A percentile compares a stretch with the other conserved stretches of the same genome.
Conservation (phyloP, 53 echinoderm and acorn worm genomes). For the Stichopus horrens region DNA sequence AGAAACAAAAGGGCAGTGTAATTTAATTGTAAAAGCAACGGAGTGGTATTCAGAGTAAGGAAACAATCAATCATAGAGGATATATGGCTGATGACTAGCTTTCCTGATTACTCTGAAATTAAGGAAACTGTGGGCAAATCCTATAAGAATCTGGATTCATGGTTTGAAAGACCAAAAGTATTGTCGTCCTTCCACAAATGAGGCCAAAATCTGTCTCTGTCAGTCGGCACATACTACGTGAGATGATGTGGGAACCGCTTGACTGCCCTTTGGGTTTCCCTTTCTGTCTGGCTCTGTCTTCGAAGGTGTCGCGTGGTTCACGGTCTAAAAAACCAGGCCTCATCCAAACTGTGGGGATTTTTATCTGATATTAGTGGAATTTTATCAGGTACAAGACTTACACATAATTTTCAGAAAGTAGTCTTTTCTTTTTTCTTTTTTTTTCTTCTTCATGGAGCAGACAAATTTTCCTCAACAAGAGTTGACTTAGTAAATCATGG, state of each 20-base stretch:
- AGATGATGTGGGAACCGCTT: neutral
- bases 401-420: no score
- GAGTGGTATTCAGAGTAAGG: neutral
- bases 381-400: no score
- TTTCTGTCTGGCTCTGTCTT: neutral
- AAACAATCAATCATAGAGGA: neutral
- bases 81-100: conserved; percentile 9
- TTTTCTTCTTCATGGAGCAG: no score
- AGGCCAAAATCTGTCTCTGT: neutral
- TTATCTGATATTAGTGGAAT: no score
- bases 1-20: no score
- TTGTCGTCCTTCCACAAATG: neutral
- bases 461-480: no score
- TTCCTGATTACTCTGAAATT: conserved; percentile 23
- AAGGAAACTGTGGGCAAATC: neutral
- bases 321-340: no score
- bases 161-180: neutral
- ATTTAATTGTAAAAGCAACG: no score
- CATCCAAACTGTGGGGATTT: no score
- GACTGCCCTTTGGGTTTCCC: neutral
- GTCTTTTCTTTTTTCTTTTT: no score
- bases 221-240: neutral
- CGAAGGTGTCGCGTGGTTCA: no score
- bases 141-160: neutral
- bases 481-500: no score